Percentiles rank a stretch among this genome's conserved stretches.
Conservation (phyloP, 1,140 invertebrate genomes). For the Philotrypesis tridentata region DNA sequence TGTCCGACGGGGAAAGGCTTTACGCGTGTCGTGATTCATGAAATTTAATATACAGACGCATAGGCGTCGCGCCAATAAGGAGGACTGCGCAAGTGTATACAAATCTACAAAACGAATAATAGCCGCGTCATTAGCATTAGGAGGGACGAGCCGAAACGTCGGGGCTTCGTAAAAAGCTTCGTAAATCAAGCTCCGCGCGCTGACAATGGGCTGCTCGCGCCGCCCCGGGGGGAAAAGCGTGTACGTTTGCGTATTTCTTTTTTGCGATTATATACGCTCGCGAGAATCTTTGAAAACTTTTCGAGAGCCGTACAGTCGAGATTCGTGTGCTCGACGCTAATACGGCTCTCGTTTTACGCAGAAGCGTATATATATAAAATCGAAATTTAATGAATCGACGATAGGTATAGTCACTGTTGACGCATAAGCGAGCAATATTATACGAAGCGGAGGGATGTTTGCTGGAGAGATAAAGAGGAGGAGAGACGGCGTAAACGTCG, state of each 20-base stretch:
- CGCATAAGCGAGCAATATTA: not conserved
- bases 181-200: not conserved
- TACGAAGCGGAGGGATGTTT: slow-evolving; percentile 37
- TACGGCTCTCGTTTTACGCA: too few relatives aligned
- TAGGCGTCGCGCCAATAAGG: not conserved
- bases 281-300: too few relatives aligned
- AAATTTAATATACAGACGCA: not conserved
- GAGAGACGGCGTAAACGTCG: not conserved
- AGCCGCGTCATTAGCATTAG: not conserved
- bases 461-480: slow-evolving; percentile 33
- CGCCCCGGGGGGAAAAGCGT: not conserved
- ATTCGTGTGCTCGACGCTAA: too few relatives aligned
- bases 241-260: not conserved
- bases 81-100: not conserved
- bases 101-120: not conserved
- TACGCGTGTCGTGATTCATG: too few relatives aligned
- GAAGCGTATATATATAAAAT: not conserved
- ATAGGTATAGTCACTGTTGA: not conserved
- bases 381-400: not conserved
- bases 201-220: not conserved
- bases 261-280: not conserved
- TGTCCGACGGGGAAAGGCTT: too few relatives aligned
- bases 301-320: too few relatives aligned
- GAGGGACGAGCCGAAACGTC: not conserved
- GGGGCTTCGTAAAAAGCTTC: not conserved